These are phyloP conservation scores for Portevinia maculata DNA, from an alignment of 2,888 invertebrate genomes.

Conservation along the genomic window DNA sequence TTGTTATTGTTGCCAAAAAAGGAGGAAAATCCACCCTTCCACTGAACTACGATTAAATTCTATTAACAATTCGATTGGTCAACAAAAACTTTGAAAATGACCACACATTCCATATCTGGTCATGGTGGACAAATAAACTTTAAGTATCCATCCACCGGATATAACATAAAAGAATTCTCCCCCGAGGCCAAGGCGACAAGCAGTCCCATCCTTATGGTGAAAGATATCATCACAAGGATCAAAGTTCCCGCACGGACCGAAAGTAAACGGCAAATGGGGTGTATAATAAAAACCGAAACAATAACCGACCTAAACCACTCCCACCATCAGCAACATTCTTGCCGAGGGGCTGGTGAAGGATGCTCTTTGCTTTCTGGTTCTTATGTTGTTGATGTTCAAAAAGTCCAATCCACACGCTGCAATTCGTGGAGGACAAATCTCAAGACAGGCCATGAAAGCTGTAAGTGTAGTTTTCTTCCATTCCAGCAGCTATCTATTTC, in stretches of 20 bases:
- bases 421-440: constrained; percentile 72
- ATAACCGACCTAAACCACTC: constrained; percentile 73
- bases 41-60: constrained; percentile 63
- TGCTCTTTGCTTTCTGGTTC: constrained; percentile 59
- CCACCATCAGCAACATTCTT: constrained; percentile 44
- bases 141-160: constrained; percentile 68
- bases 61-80: constrained; percentile 74
- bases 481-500: constrained; percentile 66
- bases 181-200: constrained; percentile 6
- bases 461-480: constrained; percentile 60
- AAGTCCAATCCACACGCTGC: constrained; percentile 57
- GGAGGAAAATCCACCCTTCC: constrained; percentile 44
- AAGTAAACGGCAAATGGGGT: constrained; percentile 45
- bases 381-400: constrained; percentile 65
- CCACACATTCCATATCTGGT: constrained; percentile 72
- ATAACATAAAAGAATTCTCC: constrained; percentile 56
- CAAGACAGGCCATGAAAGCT: constrained; percentile 49
- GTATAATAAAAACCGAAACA: constrained; percentile 65
- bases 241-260: constrained; percentile 56
- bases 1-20: constrained; percentile 50
- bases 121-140: constrained; percentile 74
- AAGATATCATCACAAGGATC: constrained; percentile 71
- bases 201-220: constrained; percentile 63
- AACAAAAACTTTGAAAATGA: constrained; percentile 70
- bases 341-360: constrained; percentile 32